phyloP scores from a whole-genome alignment of 1,140 invertebrate genomes.

The Listronotus oregonensis region DNA sequence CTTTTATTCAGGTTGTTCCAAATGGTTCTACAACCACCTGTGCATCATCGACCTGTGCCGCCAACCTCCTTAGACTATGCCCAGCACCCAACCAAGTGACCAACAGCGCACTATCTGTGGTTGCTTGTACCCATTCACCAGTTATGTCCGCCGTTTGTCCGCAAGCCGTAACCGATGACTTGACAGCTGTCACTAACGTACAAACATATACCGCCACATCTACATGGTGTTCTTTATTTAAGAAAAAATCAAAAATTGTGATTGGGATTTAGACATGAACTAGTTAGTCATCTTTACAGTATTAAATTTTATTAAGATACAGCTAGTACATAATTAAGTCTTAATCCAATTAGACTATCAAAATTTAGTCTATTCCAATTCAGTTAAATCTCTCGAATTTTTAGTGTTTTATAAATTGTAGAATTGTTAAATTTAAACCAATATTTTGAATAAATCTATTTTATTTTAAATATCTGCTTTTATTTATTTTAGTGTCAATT shows the following conservation, averaged over 20 bases:
- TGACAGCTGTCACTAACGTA: slow-evolving; percentile 4
- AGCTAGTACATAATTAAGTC: too few relatives aligned
- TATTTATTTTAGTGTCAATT: too few relatives aligned
- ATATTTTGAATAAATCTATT: too few relatives aligned
- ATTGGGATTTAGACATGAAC: not conserved
- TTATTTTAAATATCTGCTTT: too few relatives aligned
- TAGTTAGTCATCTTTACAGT: not conserved
- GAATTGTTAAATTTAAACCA: too few relatives aligned
- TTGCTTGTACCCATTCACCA: slow-evolving; percentile 24
- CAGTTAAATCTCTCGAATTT: too few relatives aligned
- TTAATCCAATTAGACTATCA: too few relatives aligned
- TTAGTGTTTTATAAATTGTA: too few relatives aligned
- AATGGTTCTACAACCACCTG: slow-evolving; percentile 17
- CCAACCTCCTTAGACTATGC: slow-evolving; percentile 31
- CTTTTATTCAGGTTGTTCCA: slow-evolving; percentile 36
- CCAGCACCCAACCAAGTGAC: slow-evolving; percentile 29
- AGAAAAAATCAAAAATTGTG: not conserved
- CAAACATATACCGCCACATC: not conserved
- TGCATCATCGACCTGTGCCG: slow-evolving; percentile 22
- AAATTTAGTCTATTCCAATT: too few relatives aligned
- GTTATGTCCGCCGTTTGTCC: slow-evolving; percentile 27
- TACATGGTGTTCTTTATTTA: slow-evolving; percentile 9
- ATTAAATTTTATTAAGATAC: too few relatives aligned
- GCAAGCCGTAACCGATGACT: slow-evolving; percentile 21
- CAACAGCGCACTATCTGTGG: slow-evolving; percentile 16